Conservation (phyloP, 2,797 vertebrate species). For the Etheostoma nigrum region DNA sequence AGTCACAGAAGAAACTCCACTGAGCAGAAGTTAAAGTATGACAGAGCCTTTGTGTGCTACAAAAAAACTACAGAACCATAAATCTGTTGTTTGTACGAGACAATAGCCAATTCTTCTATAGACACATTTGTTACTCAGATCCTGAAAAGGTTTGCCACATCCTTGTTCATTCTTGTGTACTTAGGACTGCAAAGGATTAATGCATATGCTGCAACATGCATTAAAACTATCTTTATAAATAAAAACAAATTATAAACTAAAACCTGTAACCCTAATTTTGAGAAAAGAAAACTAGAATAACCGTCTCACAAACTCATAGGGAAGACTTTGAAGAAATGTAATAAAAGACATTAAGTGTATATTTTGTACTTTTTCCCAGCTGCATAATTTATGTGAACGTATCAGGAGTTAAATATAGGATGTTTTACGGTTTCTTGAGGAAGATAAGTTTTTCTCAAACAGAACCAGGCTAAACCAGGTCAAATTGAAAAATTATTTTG, state of each 20-base stretch:
- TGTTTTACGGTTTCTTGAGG: not conserved
- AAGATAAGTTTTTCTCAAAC: not conserved
- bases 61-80: constrained; percentile 8
- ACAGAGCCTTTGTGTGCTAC: constrained; percentile 4
- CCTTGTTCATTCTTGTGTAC: not conserved
- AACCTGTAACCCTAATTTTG: not conserved
- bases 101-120: not conserved
- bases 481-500: not conserved
- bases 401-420: too few relatives aligned
- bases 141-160: not conserved
- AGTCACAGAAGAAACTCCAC: constrained; percentile 13
- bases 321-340: too few relatives aligned
- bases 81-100: not conserved
- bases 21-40: constrained; percentile 1
- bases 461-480: not conserved
- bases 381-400: not conserved
- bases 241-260: not conserved
- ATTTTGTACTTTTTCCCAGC: not conserved
- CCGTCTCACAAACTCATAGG: too few relatives aligned
- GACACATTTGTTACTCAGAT: not conserved
- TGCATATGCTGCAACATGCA: not conserved
- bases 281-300: not conserved
- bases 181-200: not conserved
- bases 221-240: not conserved
- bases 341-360: too few relatives aligned